Evolutionary conservation across 2,113 vertebrate genomes (phyloP).

Genomic region (Nicator chloris): DNA sequence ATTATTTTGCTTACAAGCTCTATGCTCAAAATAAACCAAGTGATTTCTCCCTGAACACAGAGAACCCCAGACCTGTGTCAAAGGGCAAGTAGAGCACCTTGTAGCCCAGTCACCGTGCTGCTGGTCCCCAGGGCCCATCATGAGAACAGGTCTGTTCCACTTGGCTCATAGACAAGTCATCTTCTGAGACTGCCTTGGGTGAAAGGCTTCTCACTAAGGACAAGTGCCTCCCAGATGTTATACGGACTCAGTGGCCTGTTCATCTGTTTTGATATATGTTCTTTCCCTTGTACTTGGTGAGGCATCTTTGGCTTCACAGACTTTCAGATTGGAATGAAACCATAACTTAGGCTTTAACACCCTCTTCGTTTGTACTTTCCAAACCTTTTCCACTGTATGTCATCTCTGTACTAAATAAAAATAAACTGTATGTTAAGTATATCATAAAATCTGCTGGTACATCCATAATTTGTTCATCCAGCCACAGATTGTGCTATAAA

Average conservation of each 20-base stretch:
- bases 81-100: background rate
- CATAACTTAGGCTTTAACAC: background rate
- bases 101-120: rapidly evolving
- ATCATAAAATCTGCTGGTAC: slow-evolving; percentile 3
- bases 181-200: background rate
- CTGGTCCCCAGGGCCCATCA: background rate
- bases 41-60: background rate
- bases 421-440: background rate
- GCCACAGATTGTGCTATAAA: background rate
- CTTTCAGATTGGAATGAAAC: background rate
- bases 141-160: background rate
- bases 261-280: background rate
- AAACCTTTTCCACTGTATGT: background rate
- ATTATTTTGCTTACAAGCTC: background rate
- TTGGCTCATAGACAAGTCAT: background rate
- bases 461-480: slow-evolving; percentile 18
- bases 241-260: background rate
- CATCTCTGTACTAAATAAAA: background rate
- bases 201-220: background rate
- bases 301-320: background rate
- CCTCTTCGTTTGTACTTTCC: background rate
- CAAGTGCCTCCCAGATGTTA: background rate
- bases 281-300: background rate
- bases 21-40: background rate
- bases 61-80: rapidly evolving